Base-by-base conservation (phyloP, 2,113 vertebrate genomes). In the Cryptotis parvus region DNA sequence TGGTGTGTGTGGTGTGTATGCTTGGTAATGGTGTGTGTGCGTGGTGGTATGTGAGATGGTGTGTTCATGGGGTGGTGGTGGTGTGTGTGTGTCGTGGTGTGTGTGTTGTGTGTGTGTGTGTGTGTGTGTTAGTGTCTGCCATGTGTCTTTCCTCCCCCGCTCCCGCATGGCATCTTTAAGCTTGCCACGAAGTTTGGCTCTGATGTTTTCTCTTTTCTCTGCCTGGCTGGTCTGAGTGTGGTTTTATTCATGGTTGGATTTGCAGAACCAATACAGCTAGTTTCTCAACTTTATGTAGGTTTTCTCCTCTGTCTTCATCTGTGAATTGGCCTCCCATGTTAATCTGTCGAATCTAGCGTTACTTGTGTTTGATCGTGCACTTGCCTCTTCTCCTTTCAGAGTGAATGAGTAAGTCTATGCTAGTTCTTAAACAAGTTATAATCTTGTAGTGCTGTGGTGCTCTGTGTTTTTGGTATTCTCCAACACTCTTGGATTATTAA, bases 311-410 rank as follows among this genome's bases (percentile, higher is more conserved):
- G 26, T 76, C 70, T 65, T 52, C 29, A 43, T 29, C 81, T 88
- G 45, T 37, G 90, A 87, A 43, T 79, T 89, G 26, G 24, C 22
- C 22, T 24, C 55, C 52, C 33, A 9, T 72, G 85, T 82, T 85
- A 90, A 83, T 70, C 49, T 74, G 3, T 92, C 24, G 3, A 93
- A 63, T 93, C 73, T 45, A 74, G 43, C 73, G 41, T 92, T 91
- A 52, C 4, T 92, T 92, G 83, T 91, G 76, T 65, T 84, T 41
- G 52, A 65, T 95, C 91, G 87, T 94, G 72, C 94, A 92, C 84
- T 94, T 96, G 88, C 92, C 83, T 92, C 95, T 77, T 96, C 63
- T 91, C 92, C 35, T 93, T 93, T 91, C n/a, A n/a, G 61, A 95
- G 55, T 74, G 81, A 94, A 91, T 85, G 86, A 94, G 70, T 75